These are phyloP conservation scores for Spilosoma lubricipeda DNA, from an alignment of 2,888 invertebrate genomes.

Conservation along the genomic window DNA sequence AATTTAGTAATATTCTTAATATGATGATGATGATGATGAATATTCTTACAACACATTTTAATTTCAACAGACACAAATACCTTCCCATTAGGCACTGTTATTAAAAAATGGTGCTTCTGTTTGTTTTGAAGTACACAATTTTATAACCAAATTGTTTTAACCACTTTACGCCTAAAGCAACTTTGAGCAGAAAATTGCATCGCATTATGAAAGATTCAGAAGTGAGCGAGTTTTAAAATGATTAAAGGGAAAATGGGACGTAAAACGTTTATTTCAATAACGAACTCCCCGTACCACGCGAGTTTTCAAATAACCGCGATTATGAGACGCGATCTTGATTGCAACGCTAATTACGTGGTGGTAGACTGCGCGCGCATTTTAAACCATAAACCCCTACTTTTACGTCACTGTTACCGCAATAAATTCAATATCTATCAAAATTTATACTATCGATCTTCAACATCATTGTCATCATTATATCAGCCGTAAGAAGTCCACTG, in stretches of 20 bases:
- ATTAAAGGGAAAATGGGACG: conserved; percentile 24
- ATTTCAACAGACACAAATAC: background rate
- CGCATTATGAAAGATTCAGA: conserved; percentile 23
- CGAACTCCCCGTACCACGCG: conserved; percentile 36
- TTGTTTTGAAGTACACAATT: conserved; percentile 31
- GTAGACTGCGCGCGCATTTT: conserved; percentile 40
- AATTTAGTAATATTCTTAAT: no score
- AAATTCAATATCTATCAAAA: conserved; percentile 56
- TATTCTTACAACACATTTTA: no score
- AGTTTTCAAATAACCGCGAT: conserved; percentile 58
- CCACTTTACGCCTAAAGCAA: conserved; percentile 27
- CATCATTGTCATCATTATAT: no score
- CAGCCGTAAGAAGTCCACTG: no score
- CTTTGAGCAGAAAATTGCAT: conserved; percentile 41
- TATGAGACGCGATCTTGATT: conserved; percentile 71
- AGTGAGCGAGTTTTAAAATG: conserved; percentile 32
- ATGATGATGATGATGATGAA: no score
- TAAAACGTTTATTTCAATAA: conserved; percentile 36
- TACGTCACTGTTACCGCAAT: conserved; percentile 44
- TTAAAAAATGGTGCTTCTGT: conserved; percentile 33
- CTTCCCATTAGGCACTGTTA: conserved; percentile 5
- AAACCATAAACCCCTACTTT: conserved; percentile 27
- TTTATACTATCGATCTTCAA: no score
- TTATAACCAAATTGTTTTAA: conserved; percentile 47
- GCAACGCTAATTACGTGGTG: conserved; percentile 70